phyloP scores from a whole-genome alignment of 2,113 vertebrate species.

The Sialia sialis region DNA sequence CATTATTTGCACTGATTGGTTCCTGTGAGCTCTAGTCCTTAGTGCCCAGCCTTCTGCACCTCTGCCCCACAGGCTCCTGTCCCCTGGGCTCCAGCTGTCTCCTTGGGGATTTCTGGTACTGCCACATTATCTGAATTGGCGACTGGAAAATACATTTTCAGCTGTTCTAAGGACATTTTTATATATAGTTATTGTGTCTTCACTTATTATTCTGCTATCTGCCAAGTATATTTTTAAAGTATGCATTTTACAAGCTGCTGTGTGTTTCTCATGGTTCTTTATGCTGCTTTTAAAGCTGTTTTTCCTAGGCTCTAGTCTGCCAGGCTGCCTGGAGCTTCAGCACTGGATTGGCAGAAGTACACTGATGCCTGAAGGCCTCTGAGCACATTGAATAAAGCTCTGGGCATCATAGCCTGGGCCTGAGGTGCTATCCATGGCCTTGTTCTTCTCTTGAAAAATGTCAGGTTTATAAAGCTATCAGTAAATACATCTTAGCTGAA shows the following conservation, averaged over 20 bases:
- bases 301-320: not conserved
- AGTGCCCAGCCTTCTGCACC: not conserved
- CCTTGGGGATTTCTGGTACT: not conserved
- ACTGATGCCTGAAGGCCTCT: not conserved
- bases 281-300: not conserved
- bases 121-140: not conserved
- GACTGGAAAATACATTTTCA: conserved; percentile 8
- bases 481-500: not conserved
- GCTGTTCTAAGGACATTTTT: not conserved
- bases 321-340: not conserved
- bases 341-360: not conserved
- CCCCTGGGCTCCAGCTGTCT: fast-evolving
- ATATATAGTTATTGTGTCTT: not conserved
- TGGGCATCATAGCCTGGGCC: not conserved
- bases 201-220: not conserved
- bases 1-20: not conserved
- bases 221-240: not conserved
- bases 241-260: not conserved
- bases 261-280: not conserved
- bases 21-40: not conserved
- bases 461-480: not conserved
- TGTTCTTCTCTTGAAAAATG: not conserved
- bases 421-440: not conserved
- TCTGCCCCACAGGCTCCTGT: not conserved
- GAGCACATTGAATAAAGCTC: not conserved